Evolutionary conservation across 2,888 invertebrate species (phyloP).

Genomic region (Synergus laeviventris): DNA sequence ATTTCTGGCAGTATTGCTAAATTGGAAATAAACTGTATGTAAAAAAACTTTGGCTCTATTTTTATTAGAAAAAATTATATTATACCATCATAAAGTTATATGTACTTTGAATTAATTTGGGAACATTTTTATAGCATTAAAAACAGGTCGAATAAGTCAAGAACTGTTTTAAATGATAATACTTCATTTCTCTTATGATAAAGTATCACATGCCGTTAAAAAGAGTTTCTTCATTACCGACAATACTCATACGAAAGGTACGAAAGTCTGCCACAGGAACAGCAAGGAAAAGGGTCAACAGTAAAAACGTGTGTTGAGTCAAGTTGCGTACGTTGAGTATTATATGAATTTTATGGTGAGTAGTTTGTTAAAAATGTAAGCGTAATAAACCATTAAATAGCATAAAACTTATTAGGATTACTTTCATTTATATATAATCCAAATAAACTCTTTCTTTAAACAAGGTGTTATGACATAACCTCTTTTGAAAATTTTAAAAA

Average conservation of each 20-base stretch:
- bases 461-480: not conserved
- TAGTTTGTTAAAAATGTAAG: not conserved
- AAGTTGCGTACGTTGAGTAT: too few relatives aligned
- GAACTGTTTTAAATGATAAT: not conserved
- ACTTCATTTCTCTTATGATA: not conserved
- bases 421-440: not conserved
- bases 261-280: too few relatives aligned
- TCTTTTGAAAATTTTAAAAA: not conserved
- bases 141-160: not conserved
- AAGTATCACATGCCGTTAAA: not conserved
- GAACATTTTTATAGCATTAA: not conserved
- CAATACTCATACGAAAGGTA: not conserved
- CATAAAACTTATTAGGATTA: not conserved
- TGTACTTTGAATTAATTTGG: not conserved
- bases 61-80: not conserved
- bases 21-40: too few relatives aligned
- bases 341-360: not conserved
- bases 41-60: too few relatives aligned
- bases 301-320: not conserved
- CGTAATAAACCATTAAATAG: not conserved
- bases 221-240: not conserved
- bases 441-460: not conserved
- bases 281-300: not conserved
- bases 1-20: too few relatives aligned
- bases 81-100: not conserved